These are phyloP conservation scores for Cephus rjabovi DNA, from an alignment of 2,888 invertebrate genomes.

Conservation along the genomic window DNA sequence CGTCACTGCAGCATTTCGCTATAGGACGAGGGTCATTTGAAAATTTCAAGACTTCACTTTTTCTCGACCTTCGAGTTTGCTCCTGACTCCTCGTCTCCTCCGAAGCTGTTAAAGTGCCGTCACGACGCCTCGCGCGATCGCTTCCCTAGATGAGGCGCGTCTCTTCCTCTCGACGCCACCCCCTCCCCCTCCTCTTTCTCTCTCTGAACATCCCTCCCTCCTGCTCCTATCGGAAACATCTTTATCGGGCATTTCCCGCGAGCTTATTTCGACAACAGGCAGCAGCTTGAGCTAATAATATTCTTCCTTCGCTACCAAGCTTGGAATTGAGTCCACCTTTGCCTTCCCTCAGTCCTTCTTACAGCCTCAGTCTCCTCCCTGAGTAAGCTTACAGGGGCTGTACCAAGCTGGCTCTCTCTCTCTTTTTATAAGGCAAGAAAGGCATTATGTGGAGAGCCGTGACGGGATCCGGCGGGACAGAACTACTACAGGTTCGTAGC, in stretches of 20 bases:
- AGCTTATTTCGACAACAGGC: constrained; percentile 57
- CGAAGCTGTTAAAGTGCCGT: too few species aligned
- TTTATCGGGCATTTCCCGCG: constrained; percentile 34
- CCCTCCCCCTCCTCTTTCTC: too few species aligned
- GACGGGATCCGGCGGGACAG: constrained; percentile 13
- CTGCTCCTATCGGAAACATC: constrained; percentile 15
- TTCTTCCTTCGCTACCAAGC: constrained; percentile 44
- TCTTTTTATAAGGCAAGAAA: constrained; percentile 25
- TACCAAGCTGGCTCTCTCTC: constrained; percentile 1
- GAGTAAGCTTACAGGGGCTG: too few species aligned
- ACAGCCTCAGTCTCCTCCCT: constrained; percentile 21
- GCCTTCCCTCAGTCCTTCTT: constrained; percentile 27
- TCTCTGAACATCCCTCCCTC: not conserved
- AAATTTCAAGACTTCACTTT: too few species aligned
- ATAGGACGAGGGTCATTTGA: too few species aligned
- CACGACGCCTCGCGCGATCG: too few species aligned
- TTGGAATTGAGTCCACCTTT: constrained; percentile 24
- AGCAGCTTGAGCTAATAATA: constrained; percentile 62
- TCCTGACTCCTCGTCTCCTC: too few species aligned
- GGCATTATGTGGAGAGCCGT: constrained; percentile 50
- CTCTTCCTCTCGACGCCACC: too few species aligned
- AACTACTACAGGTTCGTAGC: constrained; percentile 17
- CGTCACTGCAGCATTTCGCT: too few species aligned
- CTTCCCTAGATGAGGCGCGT: too few species aligned
- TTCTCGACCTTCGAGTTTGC: too few species aligned